phyloP scores from a whole-genome alignment of 2,113 vertebrate species.

The Choloepus hoffmanni region DNA sequence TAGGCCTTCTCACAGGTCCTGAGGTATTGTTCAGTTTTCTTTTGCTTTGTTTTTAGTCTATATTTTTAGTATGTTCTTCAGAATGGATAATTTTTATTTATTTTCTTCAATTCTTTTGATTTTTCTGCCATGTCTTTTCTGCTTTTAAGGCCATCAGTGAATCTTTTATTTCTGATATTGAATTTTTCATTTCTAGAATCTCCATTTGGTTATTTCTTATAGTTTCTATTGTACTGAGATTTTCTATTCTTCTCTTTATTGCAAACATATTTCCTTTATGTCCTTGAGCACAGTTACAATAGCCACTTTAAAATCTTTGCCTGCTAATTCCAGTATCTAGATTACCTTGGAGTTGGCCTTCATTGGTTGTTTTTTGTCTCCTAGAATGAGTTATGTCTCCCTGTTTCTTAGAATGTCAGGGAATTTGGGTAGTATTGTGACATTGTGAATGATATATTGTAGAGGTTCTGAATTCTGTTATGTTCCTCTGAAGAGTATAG shows the following conservation, averaged over 20 bases:
- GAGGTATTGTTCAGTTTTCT: neutral
- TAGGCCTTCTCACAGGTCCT: neutral
- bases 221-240: neutral
- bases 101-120: neutral
- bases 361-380: neutral
- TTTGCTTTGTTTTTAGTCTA: neutral
- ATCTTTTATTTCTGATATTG: neutral
- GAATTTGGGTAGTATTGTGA: neutral
- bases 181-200: slow-evolving; percentile 27
- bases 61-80: neutral
- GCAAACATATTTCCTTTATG: neutral
- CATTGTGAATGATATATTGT: neutral
- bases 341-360: neutral
- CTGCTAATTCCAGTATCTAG: neutral
- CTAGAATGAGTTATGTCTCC: neutral
- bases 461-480: slow-evolving; percentile 1
- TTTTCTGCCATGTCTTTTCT: neutral
- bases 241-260: neutral
- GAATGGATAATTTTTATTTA: neutral
- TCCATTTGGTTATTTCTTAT: neutral
- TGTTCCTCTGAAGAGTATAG: neutral
- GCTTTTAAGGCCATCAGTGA: neutral
- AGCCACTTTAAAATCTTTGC: neutral
- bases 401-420: neutral
- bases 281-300: neutral